phyloP scores from a whole-genome alignment of 2,113 vertebrate genomes.

The Sturnus vulgaris region DNA sequence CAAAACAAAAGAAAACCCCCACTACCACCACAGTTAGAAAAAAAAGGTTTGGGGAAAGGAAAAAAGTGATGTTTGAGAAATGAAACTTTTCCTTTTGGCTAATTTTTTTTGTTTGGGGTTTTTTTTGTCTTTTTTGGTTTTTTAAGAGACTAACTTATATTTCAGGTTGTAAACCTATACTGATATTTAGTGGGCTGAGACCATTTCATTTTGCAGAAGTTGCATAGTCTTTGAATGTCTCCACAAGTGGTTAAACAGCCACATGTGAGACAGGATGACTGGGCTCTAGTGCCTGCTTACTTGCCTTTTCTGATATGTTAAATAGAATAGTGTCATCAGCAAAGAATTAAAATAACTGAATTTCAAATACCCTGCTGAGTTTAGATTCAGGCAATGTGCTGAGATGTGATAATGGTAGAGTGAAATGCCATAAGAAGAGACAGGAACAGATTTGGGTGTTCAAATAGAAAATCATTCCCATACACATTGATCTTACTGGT shows the following conservation, averaged over 20 bases:
- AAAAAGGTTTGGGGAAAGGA: accelerated
- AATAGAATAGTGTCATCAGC: neutral
- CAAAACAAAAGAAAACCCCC: neutral
- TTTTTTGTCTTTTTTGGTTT: no score
- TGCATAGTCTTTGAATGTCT: neutral
- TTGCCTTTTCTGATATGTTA: neutral
- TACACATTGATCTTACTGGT: neutral
- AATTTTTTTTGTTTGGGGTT: neutral
- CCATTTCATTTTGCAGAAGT: neutral
- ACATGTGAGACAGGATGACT: neutral
- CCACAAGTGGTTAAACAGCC: neutral
- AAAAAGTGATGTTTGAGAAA: neutral
- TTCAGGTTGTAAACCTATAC: neutral
- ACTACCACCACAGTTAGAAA: no score
- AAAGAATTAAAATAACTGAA: neutral
- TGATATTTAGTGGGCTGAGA: neutral
- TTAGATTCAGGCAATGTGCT: neutral
- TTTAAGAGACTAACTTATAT: neutral
- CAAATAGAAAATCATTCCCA: neutral
- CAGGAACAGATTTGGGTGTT: neutral
- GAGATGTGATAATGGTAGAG: neutral
- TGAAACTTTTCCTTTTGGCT: neutral
- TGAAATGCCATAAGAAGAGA: neutral
- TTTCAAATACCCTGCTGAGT: neutral
- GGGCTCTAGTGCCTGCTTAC: neutral